Percentiles rank a stretch among this genome's conserved stretches.
Conservation (phyloP, 64 coral and sea anemone genomes). For the Dendronephthya gigantea region DNA sequence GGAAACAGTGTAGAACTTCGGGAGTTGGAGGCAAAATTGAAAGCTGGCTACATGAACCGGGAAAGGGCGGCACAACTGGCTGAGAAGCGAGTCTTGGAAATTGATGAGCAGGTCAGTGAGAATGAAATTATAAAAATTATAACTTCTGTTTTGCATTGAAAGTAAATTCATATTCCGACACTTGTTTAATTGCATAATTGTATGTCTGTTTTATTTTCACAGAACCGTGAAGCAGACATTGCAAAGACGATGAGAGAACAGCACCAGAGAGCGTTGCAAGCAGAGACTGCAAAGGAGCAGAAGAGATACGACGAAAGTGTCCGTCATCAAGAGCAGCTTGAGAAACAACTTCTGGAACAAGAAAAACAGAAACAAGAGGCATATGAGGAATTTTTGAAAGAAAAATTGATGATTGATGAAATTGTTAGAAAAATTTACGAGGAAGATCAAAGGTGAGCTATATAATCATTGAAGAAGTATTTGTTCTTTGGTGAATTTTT, state of each 20-base stretch:
- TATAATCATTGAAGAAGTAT: no score
- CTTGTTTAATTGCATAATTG: background rate
- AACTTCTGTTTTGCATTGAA: no score
- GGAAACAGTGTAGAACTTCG: slow-evolving; percentile 69
- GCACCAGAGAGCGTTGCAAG: slow-evolving; percentile 58
- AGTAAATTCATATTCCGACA: no score
- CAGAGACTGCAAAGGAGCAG: slow-evolving; percentile 65
- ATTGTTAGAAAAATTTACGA: slow-evolving; percentile 99
- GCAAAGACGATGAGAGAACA: slow-evolving; percentile 69
- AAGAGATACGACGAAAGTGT: slow-evolving; percentile 89
- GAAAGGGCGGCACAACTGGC: slow-evolving; percentile 82
- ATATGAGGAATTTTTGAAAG: slow-evolving; percentile 95
- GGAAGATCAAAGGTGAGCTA: slow-evolving; percentile 81
- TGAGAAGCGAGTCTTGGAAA: slow-evolving; percentile 53
- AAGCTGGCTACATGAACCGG: slow-evolving; percentile 90
- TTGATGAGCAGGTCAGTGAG: slow-evolving; percentile 50
- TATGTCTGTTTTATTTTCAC: background rate
- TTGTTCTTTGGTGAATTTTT: background rate
- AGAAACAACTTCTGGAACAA: slow-evolving; percentile 71
- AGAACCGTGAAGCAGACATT: slow-evolving; percentile 64
- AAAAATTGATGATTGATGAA: slow-evolving; percentile 99
- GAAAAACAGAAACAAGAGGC: slow-evolving; percentile 78
- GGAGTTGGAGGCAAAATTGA: slow-evolving; percentile 82
- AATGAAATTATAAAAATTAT: background rate
- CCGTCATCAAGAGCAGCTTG: slow-evolving; percentile 72